Conservation (phyloP, 1,140 invertebrate species). For the Tyrophagus putrescentiae region DNA sequence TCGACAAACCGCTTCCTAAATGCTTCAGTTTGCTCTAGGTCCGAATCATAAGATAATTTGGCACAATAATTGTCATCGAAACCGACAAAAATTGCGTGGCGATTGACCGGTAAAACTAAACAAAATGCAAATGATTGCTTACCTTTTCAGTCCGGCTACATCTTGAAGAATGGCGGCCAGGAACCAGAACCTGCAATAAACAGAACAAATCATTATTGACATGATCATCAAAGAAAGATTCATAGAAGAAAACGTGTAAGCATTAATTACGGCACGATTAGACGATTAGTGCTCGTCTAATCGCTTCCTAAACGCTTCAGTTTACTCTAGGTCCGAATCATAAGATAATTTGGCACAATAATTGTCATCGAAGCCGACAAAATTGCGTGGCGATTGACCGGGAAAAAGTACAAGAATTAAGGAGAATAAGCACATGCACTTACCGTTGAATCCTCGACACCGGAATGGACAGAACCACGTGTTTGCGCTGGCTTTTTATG, state of each 20-base stretch:
- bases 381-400: constrained; percentile 18
- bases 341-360: constrained; percentile 14
- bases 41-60: constrained; percentile 9
- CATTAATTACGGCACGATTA: not conserved
- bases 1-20: not conserved
- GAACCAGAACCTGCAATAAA: not conserved
- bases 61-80: not conserved
- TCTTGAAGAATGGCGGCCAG: not conserved
- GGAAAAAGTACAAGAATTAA: not conserved
- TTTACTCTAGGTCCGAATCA: constrained; percentile 16
- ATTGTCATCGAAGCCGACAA: not conserved
- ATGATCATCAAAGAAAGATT: not conserved
- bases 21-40: constrained; percentile 16
- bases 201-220: not conserved
- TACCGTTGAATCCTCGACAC: too few relatives aligned
- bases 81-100: not conserved
- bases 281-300: not conserved
- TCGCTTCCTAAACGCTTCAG: constrained; percentile 13
- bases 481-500: too few relatives aligned
- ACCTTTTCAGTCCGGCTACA: not conserved
- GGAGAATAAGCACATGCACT: too few relatives aligned
- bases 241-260: too few relatives aligned
- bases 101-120: not conserved
- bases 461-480: too few relatives aligned
- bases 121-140: not conserved